phyloP scores from a whole-genome alignment of 2,888 invertebrate genomes.

The Heliconius cydno region DNA sequence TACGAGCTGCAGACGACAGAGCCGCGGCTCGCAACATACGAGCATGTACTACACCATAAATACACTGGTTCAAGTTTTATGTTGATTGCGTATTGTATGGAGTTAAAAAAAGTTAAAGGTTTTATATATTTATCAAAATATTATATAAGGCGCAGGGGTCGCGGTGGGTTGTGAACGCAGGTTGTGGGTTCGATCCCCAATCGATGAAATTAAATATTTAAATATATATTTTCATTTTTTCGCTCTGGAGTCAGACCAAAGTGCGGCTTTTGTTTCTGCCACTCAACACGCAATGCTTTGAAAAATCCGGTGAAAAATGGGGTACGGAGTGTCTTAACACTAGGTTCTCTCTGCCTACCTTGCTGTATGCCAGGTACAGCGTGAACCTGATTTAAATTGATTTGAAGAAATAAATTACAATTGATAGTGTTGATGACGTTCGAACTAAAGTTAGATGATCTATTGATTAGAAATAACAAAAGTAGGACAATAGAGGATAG shows the following conservation, averaged over 20 bases:
- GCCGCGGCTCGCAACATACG: slow-evolving; percentile 37
- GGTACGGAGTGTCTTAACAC: too few species aligned
- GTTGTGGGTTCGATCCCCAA: background rate
- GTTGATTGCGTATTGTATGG: slow-evolving; percentile 7
- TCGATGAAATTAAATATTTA: background rate
- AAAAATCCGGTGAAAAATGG: too few species aligned
- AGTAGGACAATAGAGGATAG: background rate
- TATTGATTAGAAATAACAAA: background rate
- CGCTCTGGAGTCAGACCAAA: too few species aligned
- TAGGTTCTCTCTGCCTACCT: too few species aligned
- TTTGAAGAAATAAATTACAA: background rate
- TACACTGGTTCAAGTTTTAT: slow-evolving; percentile 31
- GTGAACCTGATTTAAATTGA: too few species aligned
- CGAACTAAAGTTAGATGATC: background rate
- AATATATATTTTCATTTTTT: background rate
- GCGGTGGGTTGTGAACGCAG: background rate
- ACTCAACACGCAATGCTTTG: too few species aligned
- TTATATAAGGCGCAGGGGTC: background rate
- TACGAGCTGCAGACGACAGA: slow-evolving; percentile 49
- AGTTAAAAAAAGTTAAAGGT: background rate
- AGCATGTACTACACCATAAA: slow-evolving; percentile 29
- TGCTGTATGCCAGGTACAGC: too few species aligned
- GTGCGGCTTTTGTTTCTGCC: too few species aligned
- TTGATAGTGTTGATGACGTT: background rate
- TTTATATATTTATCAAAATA: background rate